A percentile compares a stretch with the other conserved stretches of the same genome.
phyloP scores from a whole-genome alignment of 2,797 vertebrate genomes.

The Xiphorhynchus erythropygius region DNA sequence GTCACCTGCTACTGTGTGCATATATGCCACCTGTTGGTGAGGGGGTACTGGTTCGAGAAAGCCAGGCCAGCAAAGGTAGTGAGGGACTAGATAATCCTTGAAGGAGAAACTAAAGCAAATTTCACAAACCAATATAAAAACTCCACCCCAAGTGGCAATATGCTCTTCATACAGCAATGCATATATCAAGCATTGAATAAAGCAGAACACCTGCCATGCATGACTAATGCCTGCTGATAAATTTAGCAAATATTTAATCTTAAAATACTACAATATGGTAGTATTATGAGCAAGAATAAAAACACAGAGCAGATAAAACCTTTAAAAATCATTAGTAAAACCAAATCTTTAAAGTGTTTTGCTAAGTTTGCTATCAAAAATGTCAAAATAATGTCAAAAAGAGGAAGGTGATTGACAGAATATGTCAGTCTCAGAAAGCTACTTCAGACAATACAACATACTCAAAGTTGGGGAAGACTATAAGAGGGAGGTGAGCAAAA shows the following conservation, averaged over 20 bases:
- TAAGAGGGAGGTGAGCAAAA: constrained; percentile 34
- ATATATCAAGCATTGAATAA: neutral
- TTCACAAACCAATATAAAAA: neutral
- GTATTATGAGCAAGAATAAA: neutral
- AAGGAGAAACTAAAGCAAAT: neutral
- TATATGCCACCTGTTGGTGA: neutral
- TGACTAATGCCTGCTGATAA: neutral
- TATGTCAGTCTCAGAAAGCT: neutral
- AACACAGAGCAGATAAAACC: neutral
- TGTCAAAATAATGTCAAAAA: neutral
- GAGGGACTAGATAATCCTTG: neutral
- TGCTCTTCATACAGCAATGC: neutral
- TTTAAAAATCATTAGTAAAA: neutral
- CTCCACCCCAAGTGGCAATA: neutral
- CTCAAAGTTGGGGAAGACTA: neutral
- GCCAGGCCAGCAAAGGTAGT: neutral
- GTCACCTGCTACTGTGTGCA: neutral
- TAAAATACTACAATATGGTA: neutral
- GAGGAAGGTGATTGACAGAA: neutral
- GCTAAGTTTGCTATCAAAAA: neutral
- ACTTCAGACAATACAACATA: neutral
- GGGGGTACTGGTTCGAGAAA: neutral
- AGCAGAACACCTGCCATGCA: neutral
- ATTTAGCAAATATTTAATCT: neutral
- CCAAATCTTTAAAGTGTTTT: neutral